Evolutionary conservation across 2,797 vertebrate genomes (phyloP).

Genomic region (Eidolon dupreanum): DNA sequence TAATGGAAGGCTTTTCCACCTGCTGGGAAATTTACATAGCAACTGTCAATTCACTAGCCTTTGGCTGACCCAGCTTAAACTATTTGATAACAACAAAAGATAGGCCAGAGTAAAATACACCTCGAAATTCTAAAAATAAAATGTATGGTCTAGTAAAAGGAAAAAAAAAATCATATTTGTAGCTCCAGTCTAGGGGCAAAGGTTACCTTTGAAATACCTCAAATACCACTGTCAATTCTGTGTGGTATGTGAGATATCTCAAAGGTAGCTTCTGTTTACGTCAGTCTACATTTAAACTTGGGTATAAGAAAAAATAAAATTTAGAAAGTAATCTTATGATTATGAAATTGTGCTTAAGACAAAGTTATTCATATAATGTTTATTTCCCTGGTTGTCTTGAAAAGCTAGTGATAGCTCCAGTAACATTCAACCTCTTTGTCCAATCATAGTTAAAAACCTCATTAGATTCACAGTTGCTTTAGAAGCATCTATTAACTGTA

Average conservation of each 20-base stretch:
- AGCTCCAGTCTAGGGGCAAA: background rate
- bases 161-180: constrained; percentile 40
- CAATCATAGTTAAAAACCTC: background rate
- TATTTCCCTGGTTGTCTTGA: constrained; percentile 3
- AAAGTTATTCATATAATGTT: constrained; percentile 2
- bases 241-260: too few species aligned
- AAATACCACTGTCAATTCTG: background rate
- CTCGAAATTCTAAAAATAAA: constrained; percentile 61
- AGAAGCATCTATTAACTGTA: background rate
- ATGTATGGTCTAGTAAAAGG: background rate
- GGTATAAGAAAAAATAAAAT: constrained; percentile 5
- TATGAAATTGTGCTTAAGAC: constrained; percentile 7
- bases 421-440: constrained; percentile 8
- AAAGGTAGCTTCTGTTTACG: too few species aligned
- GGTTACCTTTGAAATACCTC: constrained; percentile 28
- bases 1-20: background rate
- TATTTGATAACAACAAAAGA: background rate
- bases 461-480: background rate
- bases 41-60: background rate
- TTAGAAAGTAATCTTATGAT: constrained; percentile 33
- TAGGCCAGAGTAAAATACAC: constrained; percentile 19
- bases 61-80: constrained; percentile 41
- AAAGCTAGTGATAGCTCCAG: constrained; percentile 24
- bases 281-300: background rate
- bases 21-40: background rate